Conservation (phyloP, 2,113 vertebrate genomes). For the Helogale parvula region DNA sequence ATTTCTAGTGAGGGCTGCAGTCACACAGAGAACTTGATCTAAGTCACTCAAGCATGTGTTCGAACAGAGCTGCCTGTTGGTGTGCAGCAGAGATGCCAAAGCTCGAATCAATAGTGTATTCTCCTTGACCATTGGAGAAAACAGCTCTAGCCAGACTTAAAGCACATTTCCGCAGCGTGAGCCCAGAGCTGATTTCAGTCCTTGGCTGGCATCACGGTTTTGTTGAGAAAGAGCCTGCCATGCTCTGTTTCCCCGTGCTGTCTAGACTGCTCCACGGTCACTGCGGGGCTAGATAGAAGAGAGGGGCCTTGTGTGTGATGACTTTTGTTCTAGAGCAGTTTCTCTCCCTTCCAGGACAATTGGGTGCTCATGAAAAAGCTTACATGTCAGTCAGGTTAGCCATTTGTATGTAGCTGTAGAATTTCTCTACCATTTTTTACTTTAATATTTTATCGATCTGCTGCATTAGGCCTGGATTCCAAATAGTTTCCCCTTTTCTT, state of each 20-base stretch:
- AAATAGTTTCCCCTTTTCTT: neutral
- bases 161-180: neutral
- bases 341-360: neutral
- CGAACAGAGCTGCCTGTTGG: slow-evolving; percentile 10
- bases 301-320: neutral
- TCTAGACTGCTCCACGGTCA: neutral
- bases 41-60: neutral
- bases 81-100: slow-evolving; percentile 10
- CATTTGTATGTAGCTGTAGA: neutral
- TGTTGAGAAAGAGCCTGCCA: neutral
- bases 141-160: slow-evolving; percentile 39
- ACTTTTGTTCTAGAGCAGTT: neutral
- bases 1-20: slow-evolving; percentile 25
- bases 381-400: neutral
- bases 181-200: slow-evolving; percentile 38
- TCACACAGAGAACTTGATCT: slow-evolving; percentile 51
- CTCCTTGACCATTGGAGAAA: neutral
- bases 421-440: neutral
- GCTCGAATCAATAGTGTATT: slow-evolving; percentile 44
- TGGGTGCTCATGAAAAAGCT: neutral
- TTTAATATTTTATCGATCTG: neutral
- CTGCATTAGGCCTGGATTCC: neutral
- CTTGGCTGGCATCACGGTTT: neutral
- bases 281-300: accelerated
- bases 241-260: neutral